phyloP scores from a whole-genome alignment of 2,888 invertebrate genomes.

The Seira sanloemensis region DNA sequence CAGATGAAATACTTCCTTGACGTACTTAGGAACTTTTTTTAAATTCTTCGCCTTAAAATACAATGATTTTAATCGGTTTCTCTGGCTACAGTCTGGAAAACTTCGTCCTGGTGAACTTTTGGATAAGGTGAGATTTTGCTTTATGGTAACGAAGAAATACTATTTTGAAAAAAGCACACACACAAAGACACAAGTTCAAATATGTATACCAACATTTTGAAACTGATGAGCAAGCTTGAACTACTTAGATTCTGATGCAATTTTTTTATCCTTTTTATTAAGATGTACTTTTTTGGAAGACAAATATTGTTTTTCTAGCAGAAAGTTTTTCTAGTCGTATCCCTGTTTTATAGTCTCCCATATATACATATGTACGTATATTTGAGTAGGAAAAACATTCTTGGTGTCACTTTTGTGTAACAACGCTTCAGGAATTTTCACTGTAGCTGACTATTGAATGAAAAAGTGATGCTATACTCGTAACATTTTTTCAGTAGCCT shows the following conservation, averaged over 20 bases:
- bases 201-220: neutral
- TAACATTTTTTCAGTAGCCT: too few relatives aligned
- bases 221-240: neutral
- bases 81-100: constrained; percentile 80
- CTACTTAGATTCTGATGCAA: neutral
- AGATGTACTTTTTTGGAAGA: neutral
- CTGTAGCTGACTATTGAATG: too few relatives aligned
- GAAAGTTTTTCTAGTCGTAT: neutral
- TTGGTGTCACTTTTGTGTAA: too few relatives aligned
- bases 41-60: neutral
- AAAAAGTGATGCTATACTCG: too few relatives aligned
- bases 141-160: constrained; percentile 4
- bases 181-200: neutral
- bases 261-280: too few relatives aligned
- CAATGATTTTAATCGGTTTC: constrained; percentile 50
- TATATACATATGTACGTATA: too few relatives aligned
- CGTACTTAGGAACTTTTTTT: constrained; percentile 47
- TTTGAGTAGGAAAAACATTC: too few relatives aligned
- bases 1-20: neutral
- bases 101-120: constrained; percentile 88
- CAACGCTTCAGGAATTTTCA: too few relatives aligned
- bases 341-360: neutral
- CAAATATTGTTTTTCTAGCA: neutral
- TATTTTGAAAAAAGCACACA: neutral
- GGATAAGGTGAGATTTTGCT: constrained; percentile 81